Evolutionary conservation across 2,888 invertebrate species (phyloP), one percentile per base, ranked within the genome.

Genomic region (Melieria omissa): DNA sequence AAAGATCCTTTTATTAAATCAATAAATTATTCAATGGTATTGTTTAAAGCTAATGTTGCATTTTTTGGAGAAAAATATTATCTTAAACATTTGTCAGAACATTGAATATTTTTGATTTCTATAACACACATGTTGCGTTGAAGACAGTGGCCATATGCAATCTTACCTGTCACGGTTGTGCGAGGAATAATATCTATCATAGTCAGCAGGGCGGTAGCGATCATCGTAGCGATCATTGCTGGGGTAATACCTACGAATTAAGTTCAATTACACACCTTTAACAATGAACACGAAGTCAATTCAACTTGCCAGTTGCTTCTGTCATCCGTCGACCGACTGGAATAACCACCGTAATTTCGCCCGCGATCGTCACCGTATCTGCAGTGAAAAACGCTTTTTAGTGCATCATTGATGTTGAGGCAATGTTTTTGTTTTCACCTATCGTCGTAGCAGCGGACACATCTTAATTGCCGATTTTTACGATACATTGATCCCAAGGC

Each of bases 361-460:
- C 72, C 74, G 49, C 77, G 77, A 76, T 80, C 79, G 46, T 80
- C 79, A 4, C 73, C 67, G n/a, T 75, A 74, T 68, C 77, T 76
- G 54, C 68, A 65, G 63, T 64, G 10, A 14, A 52, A 9, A 55
- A 10, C 47, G 4, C 45, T 54, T 9, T 12, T 3, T 55, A 29
- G 57, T 55, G 7, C 44, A 47, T 49, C 47, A 29, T 45, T 60
- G n/a, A n/a, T 42, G 14, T 57, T 52, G 41, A 3, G 29, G 16
- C 7, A 41, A n/a, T 29, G 6, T 16, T 45, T n/a, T 1, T 54
- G 29, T 42, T 54, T 71, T 70, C 76, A 85, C 76, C 84, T 83
- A 75, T 86, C 85, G 73, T 87, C 87, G 63, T 85, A 84, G 76
- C 86, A 86, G 46, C 85, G 81, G 55, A 85, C 85, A 76, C 86